Conservation (phyloP, 2,888 invertebrate species). For the Sinohyriopsis cumingii region DNA sequence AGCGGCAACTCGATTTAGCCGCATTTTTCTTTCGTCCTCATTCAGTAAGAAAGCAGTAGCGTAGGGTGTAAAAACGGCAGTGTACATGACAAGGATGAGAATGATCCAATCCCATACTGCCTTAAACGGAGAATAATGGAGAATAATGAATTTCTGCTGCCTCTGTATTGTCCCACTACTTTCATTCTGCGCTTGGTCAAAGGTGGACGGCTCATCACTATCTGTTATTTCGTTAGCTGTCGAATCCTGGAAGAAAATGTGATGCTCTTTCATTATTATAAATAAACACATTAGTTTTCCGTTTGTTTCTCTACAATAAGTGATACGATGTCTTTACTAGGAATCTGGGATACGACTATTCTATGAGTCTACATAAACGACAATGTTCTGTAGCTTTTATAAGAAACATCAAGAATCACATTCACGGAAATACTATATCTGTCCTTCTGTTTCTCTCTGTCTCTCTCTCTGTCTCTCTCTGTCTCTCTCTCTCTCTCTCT, state of each 20-base stretch:
- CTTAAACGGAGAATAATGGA: slow-evolving; percentile 72
- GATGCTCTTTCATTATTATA: background rate
- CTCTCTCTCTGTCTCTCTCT: too few species aligned
- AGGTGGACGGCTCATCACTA: slow-evolving; percentile 30
- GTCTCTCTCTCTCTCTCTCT: too few species aligned
- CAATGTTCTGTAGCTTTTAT: too few species aligned
- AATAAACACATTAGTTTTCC: too few species aligned
- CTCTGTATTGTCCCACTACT: slow-evolving; percentile 29
- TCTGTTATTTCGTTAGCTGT: slow-evolving; percentile 40
- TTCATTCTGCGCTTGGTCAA: slow-evolving; percentile 34
- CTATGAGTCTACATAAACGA: too few species aligned
- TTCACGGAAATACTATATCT: too few species aligned
- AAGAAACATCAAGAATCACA: too few species aligned
- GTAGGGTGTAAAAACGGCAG: slow-evolving; percentile 71
- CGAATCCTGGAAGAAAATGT: slow-evolving; percentile 29
- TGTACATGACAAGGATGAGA: slow-evolving; percentile 70
- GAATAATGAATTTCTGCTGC: slow-evolving; percentile 68
- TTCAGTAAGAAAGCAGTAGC: slow-evolving; percentile 70
- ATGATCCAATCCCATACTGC: slow-evolving; percentile 73
- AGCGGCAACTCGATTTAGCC: slow-evolving; percentile 61
- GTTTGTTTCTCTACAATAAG: too few species aligned
- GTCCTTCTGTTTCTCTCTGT: too few species aligned
- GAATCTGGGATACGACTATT: too few species aligned
- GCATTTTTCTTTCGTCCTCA: slow-evolving; percentile 66
- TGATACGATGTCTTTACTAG: too few species aligned